These are phyloP conservation scores for Perithous albicinctus DNA, from an alignment of 2,888 invertebrate genomes.

Conservation along the genomic window DNA sequence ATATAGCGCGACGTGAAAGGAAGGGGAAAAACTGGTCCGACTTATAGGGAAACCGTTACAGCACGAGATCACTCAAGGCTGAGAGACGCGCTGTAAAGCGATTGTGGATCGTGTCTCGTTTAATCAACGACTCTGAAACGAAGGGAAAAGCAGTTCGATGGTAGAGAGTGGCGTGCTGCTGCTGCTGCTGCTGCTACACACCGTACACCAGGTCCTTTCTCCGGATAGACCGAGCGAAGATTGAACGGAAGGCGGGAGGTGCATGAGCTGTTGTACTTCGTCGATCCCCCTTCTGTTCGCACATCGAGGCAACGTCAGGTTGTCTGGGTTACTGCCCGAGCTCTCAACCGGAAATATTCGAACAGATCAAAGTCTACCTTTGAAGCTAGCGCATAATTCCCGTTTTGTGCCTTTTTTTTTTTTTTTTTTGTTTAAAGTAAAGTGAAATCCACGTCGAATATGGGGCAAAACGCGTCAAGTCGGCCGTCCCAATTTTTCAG, in stretches of 20 bases:
- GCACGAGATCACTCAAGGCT: constrained; percentile 6
- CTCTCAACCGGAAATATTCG: background rate
- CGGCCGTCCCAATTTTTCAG: too few relatives aligned
- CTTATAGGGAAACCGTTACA: constrained; percentile 51
- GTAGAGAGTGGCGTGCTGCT: constrained; percentile 72
- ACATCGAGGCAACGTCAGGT: background rate
- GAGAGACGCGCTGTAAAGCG: constrained; percentile 23
- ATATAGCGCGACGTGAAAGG: background rate
- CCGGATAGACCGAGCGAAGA: too few relatives aligned
- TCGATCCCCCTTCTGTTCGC: background rate
- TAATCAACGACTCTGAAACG: constrained; percentile 70
- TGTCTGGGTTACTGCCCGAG: constrained; percentile 2
- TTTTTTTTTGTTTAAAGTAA: background rate
- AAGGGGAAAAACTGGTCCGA: constrained; percentile 28
- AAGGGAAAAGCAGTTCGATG: constrained; percentile 75
- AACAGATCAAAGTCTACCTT: constrained; percentile 17
- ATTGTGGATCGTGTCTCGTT: constrained; percentile 57
- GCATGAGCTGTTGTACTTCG: constrained; percentile 38
- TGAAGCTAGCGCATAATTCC: background rate
- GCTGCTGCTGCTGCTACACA: constrained; percentile 1
- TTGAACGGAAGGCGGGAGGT: constrained; percentile 35
- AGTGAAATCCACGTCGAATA: background rate
- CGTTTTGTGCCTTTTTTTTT: background rate
- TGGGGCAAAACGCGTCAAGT: too few relatives aligned
- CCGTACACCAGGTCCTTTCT: constrained; percentile 56